These are phyloP conservation scores for Pristionchus pacificus DNA, from an alignment of 1,140 invertebrate species.

Conservation along the genomic window DNA sequence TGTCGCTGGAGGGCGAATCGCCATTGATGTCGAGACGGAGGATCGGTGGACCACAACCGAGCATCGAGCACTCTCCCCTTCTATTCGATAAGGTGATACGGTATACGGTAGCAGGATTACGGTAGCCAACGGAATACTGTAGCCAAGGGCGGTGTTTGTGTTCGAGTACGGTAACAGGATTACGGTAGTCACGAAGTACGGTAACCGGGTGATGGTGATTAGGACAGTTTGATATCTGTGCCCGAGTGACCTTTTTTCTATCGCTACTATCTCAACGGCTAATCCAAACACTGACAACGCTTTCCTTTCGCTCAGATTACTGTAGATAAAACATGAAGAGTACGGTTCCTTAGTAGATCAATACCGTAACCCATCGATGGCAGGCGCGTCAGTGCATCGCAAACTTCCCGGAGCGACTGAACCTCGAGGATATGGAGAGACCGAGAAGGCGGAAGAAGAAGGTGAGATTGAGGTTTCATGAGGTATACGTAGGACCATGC, in stretches of 20 bases:
- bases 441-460: constrained; percentile 26
- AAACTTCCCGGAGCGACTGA: constrained; percentile 43
- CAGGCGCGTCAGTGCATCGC: constrained; percentile 53
- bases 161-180: constrained; percentile 6
- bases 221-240: constrained; percentile 2
- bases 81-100: constrained; percentile 52
- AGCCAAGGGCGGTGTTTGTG: no score
- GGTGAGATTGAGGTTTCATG: neutral
- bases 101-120: constrained; percentile 2
- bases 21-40: constrained; percentile 38
- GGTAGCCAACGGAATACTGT: constrained; percentile 5
- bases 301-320: no score
- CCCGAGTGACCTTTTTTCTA: neutral
- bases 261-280: neutral
- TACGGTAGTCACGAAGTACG: neutral
- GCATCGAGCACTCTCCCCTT: constrained; percentile 49
- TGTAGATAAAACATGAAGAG: no score
- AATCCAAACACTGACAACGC: no score
- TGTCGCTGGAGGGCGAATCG: constrained; percentile 53
- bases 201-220: constrained; percentile 6
- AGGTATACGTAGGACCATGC: neutral
- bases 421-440: constrained; percentile 36
- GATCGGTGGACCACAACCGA: constrained; percentile 53
- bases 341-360: no score
- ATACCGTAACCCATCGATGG: no score